Evolutionary conservation across 2,113 vertebrate genomes (phyloP), one percentile per base, ranked within the genome.

Genomic region (Cricetomys ansorgei): DNA sequence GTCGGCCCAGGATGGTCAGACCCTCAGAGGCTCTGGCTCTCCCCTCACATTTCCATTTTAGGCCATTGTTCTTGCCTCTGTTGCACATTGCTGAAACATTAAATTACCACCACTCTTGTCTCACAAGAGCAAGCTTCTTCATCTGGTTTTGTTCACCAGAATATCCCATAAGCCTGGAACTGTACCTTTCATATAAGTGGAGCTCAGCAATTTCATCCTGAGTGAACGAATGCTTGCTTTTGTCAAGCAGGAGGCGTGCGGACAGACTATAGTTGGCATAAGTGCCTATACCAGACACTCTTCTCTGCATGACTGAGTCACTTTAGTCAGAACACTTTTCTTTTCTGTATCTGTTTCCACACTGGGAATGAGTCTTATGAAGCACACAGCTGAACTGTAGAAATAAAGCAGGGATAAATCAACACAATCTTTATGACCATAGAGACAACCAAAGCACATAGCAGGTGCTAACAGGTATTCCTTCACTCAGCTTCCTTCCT

Each of bases 161-260:
- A 3, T 75, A 73, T 7, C 48, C 57, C 72, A 19, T 0, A n/a
- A 70, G 50, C 69, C 29, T 76, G 88, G 69, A 62, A 17, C 37
- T 17, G 40, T n/a, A 62, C 27, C 75, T 75, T 16, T 19, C 27
- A 12, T 9, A 50, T 13, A 69, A 5, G 2, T 43, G 80, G 57
- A 25, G 10, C n/a, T 45, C 64, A 27, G 12, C 55, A 40, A 53
- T 53, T 31, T 29, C 3, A 1, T 1, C 0, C 4, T 1, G 43
- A 45, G 12, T 45, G 84, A 15, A 37, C 6, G 25, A 16, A 4
- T 53, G 37, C 55, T 80, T 80, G 3, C 86, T 55, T 45, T 72
- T 40, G 4, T 3, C 12, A 21, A 86, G 43, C 81, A 43, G 53
- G 34, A 79, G 31, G 48, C 6, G 1, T 45, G 5, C 6, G 21